Evolutionary conservation across 2,888 invertebrate species (phyloP).

Genomic region (Hedya salicella): DNA sequence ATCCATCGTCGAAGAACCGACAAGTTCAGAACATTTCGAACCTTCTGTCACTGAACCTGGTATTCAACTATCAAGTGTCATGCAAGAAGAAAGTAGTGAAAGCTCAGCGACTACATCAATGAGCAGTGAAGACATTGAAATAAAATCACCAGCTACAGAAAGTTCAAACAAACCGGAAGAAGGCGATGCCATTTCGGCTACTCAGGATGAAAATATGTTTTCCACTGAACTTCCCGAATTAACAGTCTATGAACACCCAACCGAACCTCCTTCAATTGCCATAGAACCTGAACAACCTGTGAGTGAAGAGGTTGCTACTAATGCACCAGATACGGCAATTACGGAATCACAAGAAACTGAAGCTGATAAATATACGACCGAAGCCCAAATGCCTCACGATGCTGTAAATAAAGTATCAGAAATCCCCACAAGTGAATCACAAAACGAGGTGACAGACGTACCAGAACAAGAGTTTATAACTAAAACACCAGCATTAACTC

Average conservation of each 20-base stretch:
- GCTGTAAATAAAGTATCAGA: conserved; percentile 18
- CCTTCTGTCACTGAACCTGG: conserved; percentile 19
- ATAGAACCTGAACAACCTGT: conserved; percentile 11
- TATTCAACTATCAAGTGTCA: not conserved
- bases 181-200: conserved; percentile 39
- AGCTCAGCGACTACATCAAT: not conserved
- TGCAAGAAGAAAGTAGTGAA: conserved; percentile 18
- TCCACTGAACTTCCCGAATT: conserved; percentile 35
- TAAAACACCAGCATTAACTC: not conserved
- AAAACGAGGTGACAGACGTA: conserved; percentile 39
- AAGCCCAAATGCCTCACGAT: not conserved
- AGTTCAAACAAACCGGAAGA: conserved; percentile 39
- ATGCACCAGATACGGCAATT: not conserved
- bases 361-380: conserved; percentile 3
- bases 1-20: not conserved
- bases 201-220: not conserved
- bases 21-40: conserved; percentile 16
- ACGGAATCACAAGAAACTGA: conserved; percentile 5
- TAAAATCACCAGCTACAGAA: conserved; percentile 32
- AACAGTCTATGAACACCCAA: conserved; percentile 30
- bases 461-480: conserved; percentile 19
- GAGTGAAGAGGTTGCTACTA: conserved; percentile 6
- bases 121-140: conserved; percentile 5
- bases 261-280: conserved; percentile 13
- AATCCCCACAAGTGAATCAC: conserved; percentile 28